Base-by-base conservation (phyloP, 2,113 vertebrate genomes). In the Redunca redunca region DNA sequence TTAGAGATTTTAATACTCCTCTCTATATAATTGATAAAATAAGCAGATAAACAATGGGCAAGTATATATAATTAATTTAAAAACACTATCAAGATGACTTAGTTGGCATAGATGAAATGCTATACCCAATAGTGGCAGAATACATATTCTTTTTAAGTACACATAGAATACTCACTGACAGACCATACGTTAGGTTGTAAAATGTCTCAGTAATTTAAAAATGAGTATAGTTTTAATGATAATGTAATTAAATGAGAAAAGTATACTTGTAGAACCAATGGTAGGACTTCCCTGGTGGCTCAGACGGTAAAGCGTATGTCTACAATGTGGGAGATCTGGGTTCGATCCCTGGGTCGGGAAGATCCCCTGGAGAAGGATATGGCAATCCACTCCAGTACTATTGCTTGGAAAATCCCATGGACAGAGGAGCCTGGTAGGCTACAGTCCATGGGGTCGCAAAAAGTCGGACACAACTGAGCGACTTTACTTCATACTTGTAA, bases 231-330 rank as follows among this genome's bases (percentile, higher is more conserved):
- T 52, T 95, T 86, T 88, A 11, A 77, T 94, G 67, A 71, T 71
- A 71, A 95, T 62, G 7, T 74, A 93, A 78, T 91, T 78, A 96
- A 94, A 23, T 46, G 36, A 94, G 11, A 94, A 91, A 90, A 83
- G 19, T 64, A 15, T 43, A 23, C 46, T 13, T 94, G 40, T 60
- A 40, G 81, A 88, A 50, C 86, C 36, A 40, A 40, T 40, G 40
- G 40, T 40, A 40, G 40, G 40, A 40, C 40, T 40, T 40, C 40
- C 40, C 40, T 40, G 40, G 40, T 40, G 40, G 40, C 40, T 40
- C 40, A 40, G 40, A 40, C 40, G 40, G 40, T 40, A 40, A 40
- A 40, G 40, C 40, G 3, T 40, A 40, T 40, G 40, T 40, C 40
- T 40, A 40, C 40, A 40, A 40, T 40, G 40, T 40, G 40, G 40